Base-by-base conservation (phyloP, 2,797 vertebrate genomes). In the Harpagifer antarcticus region DNA sequence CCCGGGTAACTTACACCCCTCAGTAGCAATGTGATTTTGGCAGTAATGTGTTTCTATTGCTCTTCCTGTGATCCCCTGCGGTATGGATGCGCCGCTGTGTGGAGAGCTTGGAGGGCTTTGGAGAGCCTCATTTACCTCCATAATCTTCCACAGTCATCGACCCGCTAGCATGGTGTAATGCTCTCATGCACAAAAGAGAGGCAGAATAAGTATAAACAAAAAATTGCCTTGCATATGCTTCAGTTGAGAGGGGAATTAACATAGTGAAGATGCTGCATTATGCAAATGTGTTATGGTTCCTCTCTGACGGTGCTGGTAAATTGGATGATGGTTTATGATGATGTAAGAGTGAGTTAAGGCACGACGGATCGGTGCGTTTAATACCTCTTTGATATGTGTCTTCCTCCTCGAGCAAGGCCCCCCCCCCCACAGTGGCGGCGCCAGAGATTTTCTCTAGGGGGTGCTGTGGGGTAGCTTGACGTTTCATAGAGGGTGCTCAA, bases 321-420 rank as follows among this genome's bases (percentile, higher is more conserved):
- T 91, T 90, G 91, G 89, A 91, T 87, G 86, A 91, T 91, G 90
- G 86, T 92, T 93, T 90, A 92, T 87, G 88, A 89, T 92, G 89
- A 92, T 91, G 85, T 85, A 86, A 87, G 83, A 93, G 87, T 84
- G 91, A 87, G 88, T 87, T 91, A 90, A 88, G 78, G 75, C 82
- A 67, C 49, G 43, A 73, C 47, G 72, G 84, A 90, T 90, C 83
- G 80, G 85, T 86, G 87, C 78, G 13, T 88, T 88, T 88, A 89
- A 90, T 88, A 56, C 77, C 67, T 74, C 87, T 86, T 72, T 89
- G 83, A 88, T 86, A 76, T 73, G 81, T 55, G 53, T 74, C 82
- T 76, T 76, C 68, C 74, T 68, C 58, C 57, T 37, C 3, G 3
- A 68, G 52, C 5, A 2, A 54, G 59, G 12, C 23, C 11, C 33